Evolutionary conservation across 2,888 invertebrate genomes (phyloP).

Genomic region (Drosophila maculinotata): DNA sequence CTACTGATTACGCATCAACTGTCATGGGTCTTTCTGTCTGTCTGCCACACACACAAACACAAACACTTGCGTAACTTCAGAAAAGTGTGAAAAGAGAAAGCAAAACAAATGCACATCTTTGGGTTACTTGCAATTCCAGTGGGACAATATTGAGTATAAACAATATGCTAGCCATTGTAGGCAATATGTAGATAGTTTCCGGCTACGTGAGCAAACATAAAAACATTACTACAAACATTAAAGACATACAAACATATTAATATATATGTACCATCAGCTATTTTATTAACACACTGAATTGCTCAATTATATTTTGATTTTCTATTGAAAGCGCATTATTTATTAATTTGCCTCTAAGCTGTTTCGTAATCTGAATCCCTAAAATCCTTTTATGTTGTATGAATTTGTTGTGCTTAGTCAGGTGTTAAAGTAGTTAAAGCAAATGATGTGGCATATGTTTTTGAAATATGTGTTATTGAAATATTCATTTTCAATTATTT

Average conservation of each 20-base stretch:
- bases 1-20: constrained; percentile 73
- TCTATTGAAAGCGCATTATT: constrained; percentile 17
- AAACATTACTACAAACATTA: constrained; percentile 3
- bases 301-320: constrained; percentile 7
- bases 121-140: constrained; percentile 57
- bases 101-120: constrained; percentile 29
- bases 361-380: not conserved
- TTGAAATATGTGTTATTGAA: not conserved
- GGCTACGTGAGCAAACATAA: constrained; percentile 59
- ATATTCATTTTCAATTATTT: constrained; percentile 23
- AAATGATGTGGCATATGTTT: constrained; percentile 2
- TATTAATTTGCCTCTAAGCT: not conserved
- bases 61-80: constrained; percentile 30
- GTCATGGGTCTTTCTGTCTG: constrained; percentile 39
- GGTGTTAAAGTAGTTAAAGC: not conserved
- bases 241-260: not conserved
- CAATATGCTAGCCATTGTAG: constrained; percentile 64
- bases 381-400: not conserved
- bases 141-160: constrained; percentile 42
- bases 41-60: constrained; percentile 7
- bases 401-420: constrained; percentile 12
- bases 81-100: constrained; percentile 49
- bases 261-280: too few species aligned
- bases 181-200: constrained; percentile 54
- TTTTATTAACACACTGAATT: too few species aligned